Evolutionary conservation across 2,888 invertebrate species (phyloP), one percentile per base, ranked within the genome.

Genomic region (Drosophila falleni): DNA sequence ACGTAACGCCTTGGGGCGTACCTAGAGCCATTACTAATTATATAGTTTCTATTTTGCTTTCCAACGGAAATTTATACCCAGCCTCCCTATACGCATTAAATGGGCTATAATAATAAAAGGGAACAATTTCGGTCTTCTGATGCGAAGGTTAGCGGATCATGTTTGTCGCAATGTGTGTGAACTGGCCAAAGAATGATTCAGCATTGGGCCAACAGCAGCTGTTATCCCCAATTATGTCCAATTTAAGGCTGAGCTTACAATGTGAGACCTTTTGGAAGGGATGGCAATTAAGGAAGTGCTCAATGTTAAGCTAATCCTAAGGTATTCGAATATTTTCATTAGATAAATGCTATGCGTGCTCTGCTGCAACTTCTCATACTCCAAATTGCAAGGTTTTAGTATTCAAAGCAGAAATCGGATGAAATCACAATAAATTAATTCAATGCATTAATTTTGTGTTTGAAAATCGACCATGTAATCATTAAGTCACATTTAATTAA

Each of bases 11-110:
- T 74, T 53, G 44, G 64, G 81, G 74, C 79, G 75, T 81, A 66
- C 75, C 78, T 78, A 81, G 71, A 78, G 78, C 69, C 75, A 78
- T 74, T 74, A 80, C 75, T 81, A 80, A 80, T 80, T 80, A 81
- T 70, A 81, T 78, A 80, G 81, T 74, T 81, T 81, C 74, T 81
- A 81, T 78, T 78, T 81, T 61, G 68, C 78, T 79, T 81, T 79
- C 74, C 74, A 76, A 71, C 78, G 67, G 78, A 70, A 81, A 80
- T 66, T 56, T 65, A 78, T 76, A 76, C 51, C 56, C 65, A 50
- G 29, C 41, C 55, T 51, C 50, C 55, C 63, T n/a, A 51, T 31
- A 31, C 46, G 42, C 61, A 50, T 44, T 56, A 78, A 76, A 71
- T 46, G 47, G 58, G 55, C 76, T 65, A 56, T 78, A 69, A 76